phyloP scores from a whole-genome alignment of 1,140 invertebrate species.

The Aradophagus sp. region DNA sequence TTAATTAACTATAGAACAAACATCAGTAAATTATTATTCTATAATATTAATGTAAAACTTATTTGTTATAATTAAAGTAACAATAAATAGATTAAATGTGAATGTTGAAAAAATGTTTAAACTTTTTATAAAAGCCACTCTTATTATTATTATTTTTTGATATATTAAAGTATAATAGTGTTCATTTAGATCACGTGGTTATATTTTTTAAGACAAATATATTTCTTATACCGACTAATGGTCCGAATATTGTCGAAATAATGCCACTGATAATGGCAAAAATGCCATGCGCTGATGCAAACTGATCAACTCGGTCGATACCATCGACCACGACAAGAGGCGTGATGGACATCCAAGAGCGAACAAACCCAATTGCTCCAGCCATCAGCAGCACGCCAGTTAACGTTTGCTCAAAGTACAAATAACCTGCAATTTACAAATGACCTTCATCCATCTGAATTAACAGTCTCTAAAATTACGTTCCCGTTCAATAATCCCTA shows the following conservation, averaged over 20 bases:
- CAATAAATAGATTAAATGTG: too few species aligned
- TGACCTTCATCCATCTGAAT: too few species aligned
- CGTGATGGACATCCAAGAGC: slow-evolving; percentile 69
- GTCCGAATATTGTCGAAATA: slow-evolving; percentile 67
- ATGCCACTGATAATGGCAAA: slow-evolving; percentile 68
- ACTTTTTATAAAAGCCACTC: too few species aligned
- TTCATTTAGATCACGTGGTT: too few species aligned
- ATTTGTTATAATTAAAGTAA: too few species aligned
- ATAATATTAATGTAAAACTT: too few species aligned
- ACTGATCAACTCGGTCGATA: slow-evolving; percentile 66
- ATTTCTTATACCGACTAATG: slow-evolving; percentile 68
- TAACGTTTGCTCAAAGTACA: slow-evolving; percentile 63
- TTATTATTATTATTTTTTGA: neutral
- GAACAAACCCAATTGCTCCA: slow-evolving; percentile 63
- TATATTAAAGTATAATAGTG: neutral
- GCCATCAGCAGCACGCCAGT: slow-evolving; percentile 62
- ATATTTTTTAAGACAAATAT: neutral
- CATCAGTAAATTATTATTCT: too few species aligned
- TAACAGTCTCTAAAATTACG: too few species aligned
- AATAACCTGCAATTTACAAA: slow-evolving; percentile 59
- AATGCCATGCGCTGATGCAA: slow-evolving; percentile 71
- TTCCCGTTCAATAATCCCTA: too few species aligned
- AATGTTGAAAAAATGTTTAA: too few species aligned
- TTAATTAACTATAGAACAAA: neutral
- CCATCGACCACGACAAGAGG: slow-evolving; percentile 72